These are phyloP conservation scores for Pandion haliaetus DNA, from an alignment of 2,113 vertebrate species.

Conservation along the genomic window DNA sequence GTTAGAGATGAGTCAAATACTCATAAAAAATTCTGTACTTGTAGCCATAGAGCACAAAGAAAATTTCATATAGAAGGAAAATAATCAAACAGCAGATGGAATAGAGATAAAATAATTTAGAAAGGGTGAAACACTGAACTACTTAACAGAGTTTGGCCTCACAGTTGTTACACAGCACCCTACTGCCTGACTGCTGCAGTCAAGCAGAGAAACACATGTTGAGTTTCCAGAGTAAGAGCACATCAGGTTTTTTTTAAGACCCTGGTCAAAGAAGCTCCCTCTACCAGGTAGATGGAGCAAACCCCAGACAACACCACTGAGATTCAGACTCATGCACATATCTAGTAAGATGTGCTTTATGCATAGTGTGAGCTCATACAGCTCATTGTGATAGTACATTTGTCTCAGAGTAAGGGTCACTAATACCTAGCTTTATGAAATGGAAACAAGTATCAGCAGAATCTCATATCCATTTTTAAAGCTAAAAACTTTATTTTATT, in stretches of 20 bases:
- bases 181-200: background rate
- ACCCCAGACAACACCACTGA: background rate
- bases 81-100: background rate
- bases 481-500: background rate
- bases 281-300: background rate
- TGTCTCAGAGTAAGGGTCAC: background rate
- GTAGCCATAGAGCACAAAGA: background rate
- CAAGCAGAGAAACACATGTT: background rate
- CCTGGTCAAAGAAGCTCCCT: background rate
- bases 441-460: background rate
- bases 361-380: background rate
- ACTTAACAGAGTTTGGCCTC: background rate
- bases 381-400: background rate
- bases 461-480: background rate
- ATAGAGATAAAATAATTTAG: background rate
- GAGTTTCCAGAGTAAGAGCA: background rate
- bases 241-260: background rate
- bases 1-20: background rate
- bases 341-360: background rate
- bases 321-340: background rate
- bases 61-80: background rate
- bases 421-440: background rate
- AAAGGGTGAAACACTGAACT: background rate
- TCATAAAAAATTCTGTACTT: background rate
- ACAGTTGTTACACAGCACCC: background rate